Percentiles rank a stretch among this genome's conserved stretches.
Conservation (phyloP, 1,140 invertebrate species). For the Diorhabda elongata region DNA sequence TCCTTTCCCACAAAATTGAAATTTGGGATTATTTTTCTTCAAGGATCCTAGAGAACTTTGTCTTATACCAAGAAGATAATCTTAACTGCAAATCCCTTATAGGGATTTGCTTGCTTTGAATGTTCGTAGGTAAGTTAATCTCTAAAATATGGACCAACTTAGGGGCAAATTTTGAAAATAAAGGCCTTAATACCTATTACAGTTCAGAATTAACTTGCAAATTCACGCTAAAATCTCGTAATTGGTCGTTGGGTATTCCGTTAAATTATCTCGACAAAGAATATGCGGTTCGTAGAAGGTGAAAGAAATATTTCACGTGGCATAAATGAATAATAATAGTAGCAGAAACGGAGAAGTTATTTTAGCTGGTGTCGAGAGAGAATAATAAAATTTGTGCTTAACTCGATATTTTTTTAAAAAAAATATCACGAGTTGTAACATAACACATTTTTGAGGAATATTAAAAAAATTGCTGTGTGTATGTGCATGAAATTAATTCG, state of each 20-base stretch:
- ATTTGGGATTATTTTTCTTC: too few species aligned
- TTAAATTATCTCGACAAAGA: neutral
- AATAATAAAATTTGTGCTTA: too few species aligned
- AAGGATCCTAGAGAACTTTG: too few species aligned
- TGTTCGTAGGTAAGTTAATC: neutral
- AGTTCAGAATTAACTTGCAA: neutral
- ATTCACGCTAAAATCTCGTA: neutral
- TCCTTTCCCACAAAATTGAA: too few species aligned
- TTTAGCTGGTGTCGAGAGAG: too few species aligned
- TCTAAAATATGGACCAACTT: slow-evolving; percentile 2
- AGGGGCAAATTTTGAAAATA: neutral
- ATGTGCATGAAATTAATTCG: too few species aligned
- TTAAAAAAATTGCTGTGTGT: too few species aligned
- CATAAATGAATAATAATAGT: neutral
- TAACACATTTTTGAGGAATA: too few species aligned
- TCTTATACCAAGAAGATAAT: neutral
- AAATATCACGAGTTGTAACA: too few species aligned
- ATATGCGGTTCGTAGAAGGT: neutral
- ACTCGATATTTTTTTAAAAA: too few species aligned
- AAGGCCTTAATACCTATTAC: neutral
- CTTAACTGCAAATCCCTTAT: neutral
- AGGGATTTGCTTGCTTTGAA: neutral
- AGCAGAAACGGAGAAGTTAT: too few species aligned
- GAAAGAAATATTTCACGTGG: neutral
- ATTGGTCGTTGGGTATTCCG: neutral